A percentile compares a stretch with the other conserved stretches of the same genome.
These are phyloP conservation scores for Tetrao urogallus DNA, from an alignment of 2,113 vertebrate genomes.

Conservation along the genomic window DNA sequence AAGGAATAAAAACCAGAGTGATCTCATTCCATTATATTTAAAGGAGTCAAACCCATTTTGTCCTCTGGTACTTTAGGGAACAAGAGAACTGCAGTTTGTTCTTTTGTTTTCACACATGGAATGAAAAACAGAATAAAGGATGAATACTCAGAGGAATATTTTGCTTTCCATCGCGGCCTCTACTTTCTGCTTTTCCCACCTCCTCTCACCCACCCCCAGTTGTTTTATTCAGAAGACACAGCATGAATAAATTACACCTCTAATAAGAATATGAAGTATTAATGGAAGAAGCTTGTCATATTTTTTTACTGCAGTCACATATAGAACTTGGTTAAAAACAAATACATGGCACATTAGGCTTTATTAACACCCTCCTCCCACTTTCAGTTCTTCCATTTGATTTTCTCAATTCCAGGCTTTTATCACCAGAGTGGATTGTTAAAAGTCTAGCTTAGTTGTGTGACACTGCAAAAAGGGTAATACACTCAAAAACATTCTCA, in stretches of 20 bases:
- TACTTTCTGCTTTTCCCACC: slow-evolving; percentile 44
- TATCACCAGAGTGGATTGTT: slow-evolving; percentile 78
- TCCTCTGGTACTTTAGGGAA: slow-evolving; percentile 26
- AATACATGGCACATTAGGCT: background rate
- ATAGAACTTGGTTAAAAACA: slow-evolving; percentile 19
- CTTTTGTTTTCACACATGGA: slow-evolving; percentile 61
- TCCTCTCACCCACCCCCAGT: background rate
- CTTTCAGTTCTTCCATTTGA: slow-evolving; percentile 47
- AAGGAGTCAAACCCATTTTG: background rate
- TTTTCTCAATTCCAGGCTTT: slow-evolving; percentile 75
- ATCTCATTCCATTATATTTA: background rate
- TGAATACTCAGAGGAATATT: slow-evolving; percentile 60
- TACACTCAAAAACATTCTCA: slow-evolving; percentile 80
- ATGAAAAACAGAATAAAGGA: slow-evolving; percentile 35
- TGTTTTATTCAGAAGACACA: slow-evolving; percentile 35
- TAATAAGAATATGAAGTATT: background rate
- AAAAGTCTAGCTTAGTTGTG: slow-evolving; percentile 75
- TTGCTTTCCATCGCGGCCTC: background rate
- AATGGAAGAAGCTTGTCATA: background rate
- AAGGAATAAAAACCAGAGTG: background rate
- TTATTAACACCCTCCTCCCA: slow-evolving; percentile 22
- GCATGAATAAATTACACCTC: background rate
- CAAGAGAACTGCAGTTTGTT: background rate
- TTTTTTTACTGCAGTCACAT: background rate
- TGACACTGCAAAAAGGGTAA: slow-evolving; percentile 83